These are phyloP conservation scores for Bursaphelenchus mucronatus DNA, from an alignment of 1,140 invertebrate species.

Conservation along the genomic window DNA sequence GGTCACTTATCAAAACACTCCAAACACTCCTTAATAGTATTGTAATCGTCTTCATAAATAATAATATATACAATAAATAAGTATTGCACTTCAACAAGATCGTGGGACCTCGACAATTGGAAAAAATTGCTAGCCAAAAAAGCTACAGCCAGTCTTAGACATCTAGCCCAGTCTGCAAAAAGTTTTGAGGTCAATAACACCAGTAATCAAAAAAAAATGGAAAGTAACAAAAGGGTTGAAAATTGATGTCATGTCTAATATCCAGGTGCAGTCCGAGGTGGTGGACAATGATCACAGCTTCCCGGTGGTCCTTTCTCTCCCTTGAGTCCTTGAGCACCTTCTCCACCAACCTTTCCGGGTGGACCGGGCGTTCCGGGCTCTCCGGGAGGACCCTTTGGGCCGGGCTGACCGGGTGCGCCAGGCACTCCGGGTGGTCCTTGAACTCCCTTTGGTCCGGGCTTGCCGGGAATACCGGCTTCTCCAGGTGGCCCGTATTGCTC, in stretches of 20 bases:
- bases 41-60: no score
- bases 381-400: slow-evolving; percentile 25
- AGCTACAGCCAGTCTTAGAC: background rate
- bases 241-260: slow-evolving; percentile 6
- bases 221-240: background rate
- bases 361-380: slow-evolving; percentile 25
- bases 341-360: slow-evolving; percentile 22
- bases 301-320: slow-evolving; percentile 20
- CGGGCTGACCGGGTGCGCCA: slow-evolving; percentile 32
- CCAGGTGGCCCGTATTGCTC: slow-evolving; percentile 23
- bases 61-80: background rate
- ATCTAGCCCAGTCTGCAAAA: background rate
- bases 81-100: background rate
- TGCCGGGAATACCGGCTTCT: slow-evolving; percentile 6
- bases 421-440: slow-evolving; percentile 26
- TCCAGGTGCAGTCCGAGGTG: slow-evolving; percentile 20
- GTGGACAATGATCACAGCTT: slow-evolving; percentile 30
- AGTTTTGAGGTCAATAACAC: background rate
- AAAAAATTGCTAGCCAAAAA: slow-evolving; percentile 2
- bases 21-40: no score
- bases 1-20: no score
- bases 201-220: background rate
- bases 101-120: background rate
- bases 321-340: slow-evolving; percentile 25
- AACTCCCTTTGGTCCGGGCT: slow-evolving; percentile 10